Evolutionary conservation across 2,113 vertebrate species (phyloP).

Genomic region (Chaetodon trifascialis): DNA sequence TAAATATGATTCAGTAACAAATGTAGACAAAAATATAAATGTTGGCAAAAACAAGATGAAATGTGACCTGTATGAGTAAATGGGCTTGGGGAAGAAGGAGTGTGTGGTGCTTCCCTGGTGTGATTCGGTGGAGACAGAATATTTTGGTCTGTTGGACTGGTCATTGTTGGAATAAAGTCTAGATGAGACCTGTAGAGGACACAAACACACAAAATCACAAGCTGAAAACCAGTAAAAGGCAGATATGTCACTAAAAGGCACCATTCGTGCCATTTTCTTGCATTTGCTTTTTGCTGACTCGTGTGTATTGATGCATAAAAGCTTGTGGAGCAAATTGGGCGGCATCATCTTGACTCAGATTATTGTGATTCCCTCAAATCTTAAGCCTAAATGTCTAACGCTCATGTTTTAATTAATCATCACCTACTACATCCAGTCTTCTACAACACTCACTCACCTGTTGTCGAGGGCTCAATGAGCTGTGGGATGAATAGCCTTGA

Average conservation of each 20-base stretch:
- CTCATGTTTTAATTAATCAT: background rate
- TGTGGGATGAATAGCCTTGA: slow-evolving; percentile 59
- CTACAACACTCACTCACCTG: slow-evolving; percentile 63
- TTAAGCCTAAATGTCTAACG: background rate
- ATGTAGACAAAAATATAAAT: background rate
- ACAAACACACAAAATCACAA: slow-evolving; percentile 6
- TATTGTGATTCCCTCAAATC: background rate
- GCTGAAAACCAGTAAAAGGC: background rate
- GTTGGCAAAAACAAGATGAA: background rate
- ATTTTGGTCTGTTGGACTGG: slow-evolving; percentile 84
- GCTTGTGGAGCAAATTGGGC: too few relatives aligned
- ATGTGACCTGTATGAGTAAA: slow-evolving; percentile 95
- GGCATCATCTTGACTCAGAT: background rate
- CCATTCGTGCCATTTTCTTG: background rate
- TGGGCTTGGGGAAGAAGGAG: slow-evolving; percentile 93
- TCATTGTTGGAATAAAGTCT: slow-evolving; percentile 84
- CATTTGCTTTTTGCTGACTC: background rate
- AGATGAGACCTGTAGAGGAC: slow-evolving; percentile 84
- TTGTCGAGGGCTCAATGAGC: slow-evolving; percentile 54
- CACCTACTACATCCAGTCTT: background rate
- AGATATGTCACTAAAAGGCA: background rate
- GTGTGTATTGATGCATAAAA: background rate
- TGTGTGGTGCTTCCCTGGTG: slow-evolving; percentile 82
- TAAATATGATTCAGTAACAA: background rate
- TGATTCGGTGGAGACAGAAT: slow-evolving; percentile 86